phyloP scores from a whole-genome alignment of 2,797 vertebrate species.

The Siniperca obscura region DNA sequence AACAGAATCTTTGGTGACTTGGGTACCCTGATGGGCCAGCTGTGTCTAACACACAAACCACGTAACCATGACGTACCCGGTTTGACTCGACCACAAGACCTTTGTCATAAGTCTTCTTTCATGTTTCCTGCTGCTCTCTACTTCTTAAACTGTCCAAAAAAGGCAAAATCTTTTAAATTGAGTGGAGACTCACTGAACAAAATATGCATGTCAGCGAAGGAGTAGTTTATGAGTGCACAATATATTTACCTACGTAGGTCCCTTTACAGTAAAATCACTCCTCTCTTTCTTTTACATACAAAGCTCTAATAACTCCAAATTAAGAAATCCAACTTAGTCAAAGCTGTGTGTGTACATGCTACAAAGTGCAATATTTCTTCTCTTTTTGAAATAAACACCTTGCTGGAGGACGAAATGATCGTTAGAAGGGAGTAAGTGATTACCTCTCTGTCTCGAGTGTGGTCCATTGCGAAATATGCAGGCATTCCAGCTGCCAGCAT shows the following conservation, averaged over 20 bases:
- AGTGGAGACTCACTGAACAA: not conserved
- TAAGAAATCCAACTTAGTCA: not conserved
- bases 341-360: not conserved
- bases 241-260: not conserved
- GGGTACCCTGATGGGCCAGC: not conserved
- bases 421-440: not conserved
- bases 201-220: not conserved
- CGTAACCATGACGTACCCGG: not conserved
- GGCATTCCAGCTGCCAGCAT: slow-evolving; percentile 90
- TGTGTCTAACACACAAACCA: not conserved
- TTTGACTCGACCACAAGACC: not conserved
- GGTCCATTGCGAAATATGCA: slow-evolving; percentile 92
- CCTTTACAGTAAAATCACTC: not conserved
- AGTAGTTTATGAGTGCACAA: not conserved
- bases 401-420: not conserved
- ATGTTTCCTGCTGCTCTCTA: slow-evolving; percentile 7
- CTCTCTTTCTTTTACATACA: no score
- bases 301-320: not conserved
- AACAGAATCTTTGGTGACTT: not conserved
- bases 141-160: slow-evolving; percentile 7
- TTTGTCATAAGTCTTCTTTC: not conserved
- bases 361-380: not conserved
- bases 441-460: slow-evolving; percentile 81
- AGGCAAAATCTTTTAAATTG: not conserved
- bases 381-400: not conserved